phyloP scores from a whole-genome alignment of 2,113 vertebrate species.

The Plotosus lineatus region DNA sequence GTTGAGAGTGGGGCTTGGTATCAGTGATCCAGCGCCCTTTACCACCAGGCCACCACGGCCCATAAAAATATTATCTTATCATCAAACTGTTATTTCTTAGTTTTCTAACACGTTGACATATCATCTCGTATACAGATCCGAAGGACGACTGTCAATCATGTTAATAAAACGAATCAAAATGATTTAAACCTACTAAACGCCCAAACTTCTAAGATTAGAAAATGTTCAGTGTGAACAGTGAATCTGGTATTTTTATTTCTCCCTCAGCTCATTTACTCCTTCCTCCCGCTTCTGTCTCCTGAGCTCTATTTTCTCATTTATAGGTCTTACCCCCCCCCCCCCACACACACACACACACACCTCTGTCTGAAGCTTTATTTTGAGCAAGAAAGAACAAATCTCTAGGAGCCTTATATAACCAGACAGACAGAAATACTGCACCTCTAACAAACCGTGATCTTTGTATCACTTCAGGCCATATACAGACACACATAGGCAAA shows the following conservation, averaged over 20 bases:
- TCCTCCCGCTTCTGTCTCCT: background rate
- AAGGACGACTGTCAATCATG: background rate
- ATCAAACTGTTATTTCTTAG: background rate
- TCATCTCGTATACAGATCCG: background rate
- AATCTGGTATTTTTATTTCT: background rate
- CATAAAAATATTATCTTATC: too few species aligned
- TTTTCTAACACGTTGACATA: too few species aligned
- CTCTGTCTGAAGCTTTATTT: constrained; percentile 36
- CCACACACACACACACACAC: too few species aligned
- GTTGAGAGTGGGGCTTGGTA: too few species aligned
- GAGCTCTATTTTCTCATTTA: constrained; percentile 8
- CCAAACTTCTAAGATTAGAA: too few species aligned
- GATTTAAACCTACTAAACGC: background rate
- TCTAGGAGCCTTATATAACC: constrained; percentile 42
- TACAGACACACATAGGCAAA: background rate
- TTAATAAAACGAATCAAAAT: constrained; percentile 15
- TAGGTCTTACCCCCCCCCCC: background rate
- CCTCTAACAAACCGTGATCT: constrained; percentile 32
- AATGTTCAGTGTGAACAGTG: background rate
- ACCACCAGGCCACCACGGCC: too few species aligned
- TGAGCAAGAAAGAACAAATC: constrained; percentile 39
- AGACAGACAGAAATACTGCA: constrained; percentile 26
- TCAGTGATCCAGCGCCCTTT: too few species aligned
- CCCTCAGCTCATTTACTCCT: constrained; percentile 7
- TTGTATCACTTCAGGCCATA: constrained; percentile 15